Base-by-base conservation (phyloP, 2,797 vertebrate species). In the Cyclura pinguis region DNA sequence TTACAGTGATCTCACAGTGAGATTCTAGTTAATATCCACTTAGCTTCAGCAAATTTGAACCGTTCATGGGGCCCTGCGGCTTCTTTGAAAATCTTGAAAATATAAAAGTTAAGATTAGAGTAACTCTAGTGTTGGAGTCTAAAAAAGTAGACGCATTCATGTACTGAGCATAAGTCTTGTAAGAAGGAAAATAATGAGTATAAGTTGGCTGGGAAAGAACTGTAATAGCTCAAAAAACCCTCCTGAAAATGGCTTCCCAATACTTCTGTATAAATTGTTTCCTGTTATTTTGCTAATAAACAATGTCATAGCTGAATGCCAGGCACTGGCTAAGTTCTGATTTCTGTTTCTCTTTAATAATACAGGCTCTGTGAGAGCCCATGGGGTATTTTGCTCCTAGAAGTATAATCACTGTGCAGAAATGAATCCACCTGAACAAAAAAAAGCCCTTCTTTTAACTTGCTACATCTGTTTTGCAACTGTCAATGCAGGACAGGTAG, bases 211-310 rank as follows among this genome's bases (percentile, higher is more conserved):
- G 92, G 92, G 95, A 84, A 94, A 62, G 88, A 12, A 38, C 87
- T 81, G 38, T 84, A 93, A 86, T 90, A 90, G 82, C 84, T 90
- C 89, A 72, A 91, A 95, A 94, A 24, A 62, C 72, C 47, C 42
- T 84, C 57, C 62, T 88, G 0, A 27, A 74, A 90, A 72, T 87
- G 92, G 69, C 4, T 82, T 62, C 88, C 85, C 52, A 38, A 82
- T 27, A 52, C 2, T 81, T 80, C 7, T 72, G 82, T 77, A 5
- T 12, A 6, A 64, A 91, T 91, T 62, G 85, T 18, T 84, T 2
- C 38, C 87, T 93, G 85, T 91, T 88, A 57, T 6, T 16, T 84
- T 86, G 57, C 74, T 77, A 84, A 87, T 80, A 91, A 92, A 85
- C 32, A 80, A 59, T 59, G 89, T 83, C 50, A 85, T 77, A 89